Percentiles rank a stretch among this genome's conserved stretches.
Evolutionary conservation across 2,797 vertebrate genomes (phyloP).

Genomic region (Selene dorsalis): DNA sequence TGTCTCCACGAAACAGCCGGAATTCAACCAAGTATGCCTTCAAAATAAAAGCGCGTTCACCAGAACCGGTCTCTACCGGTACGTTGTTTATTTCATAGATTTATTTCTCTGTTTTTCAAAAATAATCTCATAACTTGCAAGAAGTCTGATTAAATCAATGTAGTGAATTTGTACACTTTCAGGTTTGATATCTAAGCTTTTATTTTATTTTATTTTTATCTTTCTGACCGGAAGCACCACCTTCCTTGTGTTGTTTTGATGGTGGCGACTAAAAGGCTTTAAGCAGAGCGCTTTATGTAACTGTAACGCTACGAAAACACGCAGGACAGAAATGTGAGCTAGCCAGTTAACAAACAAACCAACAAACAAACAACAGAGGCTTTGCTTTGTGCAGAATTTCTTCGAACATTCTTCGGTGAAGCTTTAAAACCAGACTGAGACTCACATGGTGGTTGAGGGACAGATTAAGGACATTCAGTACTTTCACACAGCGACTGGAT

Average conservation of each 20-base stretch:
- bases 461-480: constrained; percentile 38
- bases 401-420: neutral
- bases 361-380: neutral
- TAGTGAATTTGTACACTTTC: neutral
- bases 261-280: neutral
- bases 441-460: neutral
- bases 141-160: neutral
- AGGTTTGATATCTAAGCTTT: constrained; percentile 2
- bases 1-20: neutral
- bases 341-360: neutral
- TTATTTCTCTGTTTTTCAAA: neutral
- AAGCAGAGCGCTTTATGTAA: neutral
- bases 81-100: neutral
- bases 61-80: neutral
- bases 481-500: neutral
- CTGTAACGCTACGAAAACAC: neutral
- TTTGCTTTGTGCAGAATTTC: neutral
- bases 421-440: neutral
- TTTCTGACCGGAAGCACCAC: neutral
- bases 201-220: constrained; percentile 51
- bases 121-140: neutral
- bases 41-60: constrained; percentile 12
- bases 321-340: too few species aligned
- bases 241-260: neutral
- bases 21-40: accelerated